Conservation (phyloP, 1,140 invertebrate species). For the Venustaconcha ellipsiformis region DNA sequence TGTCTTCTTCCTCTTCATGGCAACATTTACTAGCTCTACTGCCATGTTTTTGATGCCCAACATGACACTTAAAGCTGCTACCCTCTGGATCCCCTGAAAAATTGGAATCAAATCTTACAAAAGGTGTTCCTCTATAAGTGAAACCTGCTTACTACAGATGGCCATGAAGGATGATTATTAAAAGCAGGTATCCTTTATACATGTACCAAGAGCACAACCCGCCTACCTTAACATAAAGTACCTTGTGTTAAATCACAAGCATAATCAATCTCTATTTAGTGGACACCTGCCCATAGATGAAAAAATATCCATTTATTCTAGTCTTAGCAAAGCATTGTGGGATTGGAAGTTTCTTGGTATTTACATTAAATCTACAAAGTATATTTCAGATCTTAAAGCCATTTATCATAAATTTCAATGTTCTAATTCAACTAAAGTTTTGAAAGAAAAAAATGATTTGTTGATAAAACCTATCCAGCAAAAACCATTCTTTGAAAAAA, state of each 20-base stretch:
- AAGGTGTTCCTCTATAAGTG: background rate
- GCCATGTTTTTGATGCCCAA: constrained; percentile 50
- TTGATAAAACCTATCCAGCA: no score
- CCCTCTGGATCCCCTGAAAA: constrained; percentile 53
- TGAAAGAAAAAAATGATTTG: no score
- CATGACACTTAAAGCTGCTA: constrained; percentile 52
- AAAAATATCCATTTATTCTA: no score
- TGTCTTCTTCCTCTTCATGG: constrained; percentile 15
- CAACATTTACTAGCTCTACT: constrained; percentile 36
- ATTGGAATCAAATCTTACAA: constrained; percentile 6
- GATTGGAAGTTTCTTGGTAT: no score
- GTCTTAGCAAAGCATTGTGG: no score
- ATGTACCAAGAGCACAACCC: background rate
- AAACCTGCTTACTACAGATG: no score
- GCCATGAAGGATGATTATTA: background rate
- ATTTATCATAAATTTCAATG: no score
- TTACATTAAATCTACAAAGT: no score
- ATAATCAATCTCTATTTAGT: no score
- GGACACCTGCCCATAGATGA: background rate
- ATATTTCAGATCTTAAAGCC: no score
- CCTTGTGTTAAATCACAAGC: background rate
- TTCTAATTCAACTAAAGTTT: no score
- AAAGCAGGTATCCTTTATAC: background rate
- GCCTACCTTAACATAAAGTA: background rate
- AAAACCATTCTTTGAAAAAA: no score